Base-by-base conservation (phyloP, 2,113 vertebrate genomes). In the Xiphophorus couchianus region DNA sequence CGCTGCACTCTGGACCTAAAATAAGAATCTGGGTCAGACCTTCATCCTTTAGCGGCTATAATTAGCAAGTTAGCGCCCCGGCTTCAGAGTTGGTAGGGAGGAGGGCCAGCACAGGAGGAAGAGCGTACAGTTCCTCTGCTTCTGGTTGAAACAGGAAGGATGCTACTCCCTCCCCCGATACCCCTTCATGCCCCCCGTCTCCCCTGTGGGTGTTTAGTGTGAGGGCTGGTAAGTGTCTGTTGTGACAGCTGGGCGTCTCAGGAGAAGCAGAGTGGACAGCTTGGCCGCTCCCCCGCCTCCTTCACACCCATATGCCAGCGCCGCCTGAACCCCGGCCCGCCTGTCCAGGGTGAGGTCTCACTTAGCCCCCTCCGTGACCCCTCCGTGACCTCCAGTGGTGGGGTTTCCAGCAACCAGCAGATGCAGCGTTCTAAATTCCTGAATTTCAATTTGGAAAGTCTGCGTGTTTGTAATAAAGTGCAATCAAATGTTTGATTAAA, bases 211-310 rank as follows among this genome's bases (percentile, higher is more conserved):
- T 90, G 86, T 94, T 93, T 91, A 92, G 90, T 71, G 85, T 84
- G 90, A 92, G 83, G 76, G 81, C 90, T 91, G 90, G 80, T 90
- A 91, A 93, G 90, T 92, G 87, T 93, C 90, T 93, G 92, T 94
- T 93, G 92, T 93, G 93, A 93, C 91, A 93, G 91, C 88, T 84
- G 84, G 81, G 81, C 87, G 84, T 92, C 91, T 90, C 80, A 30
- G 65, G 91, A 89, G 90, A 90, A 82, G 82, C 62, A 6, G 74
- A 74, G 77, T 58, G 77, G 87, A 91, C 90, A 90, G 88, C 89
- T 88, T 86, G 85, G 31, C 77, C 25, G 1, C 73, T 65, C 62
- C 62, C 61, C 76, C 35, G 79, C 82, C 89, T 86, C 85, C 84
- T 88, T 91, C 86, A 80, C 84, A 84, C 89, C 88, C 91, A 90